A percentile compares a stretch with the other conserved stretches of the same genome.
Conservation (phyloP, 1,140 invertebrate species). For the Phortica variegata region DNA sequence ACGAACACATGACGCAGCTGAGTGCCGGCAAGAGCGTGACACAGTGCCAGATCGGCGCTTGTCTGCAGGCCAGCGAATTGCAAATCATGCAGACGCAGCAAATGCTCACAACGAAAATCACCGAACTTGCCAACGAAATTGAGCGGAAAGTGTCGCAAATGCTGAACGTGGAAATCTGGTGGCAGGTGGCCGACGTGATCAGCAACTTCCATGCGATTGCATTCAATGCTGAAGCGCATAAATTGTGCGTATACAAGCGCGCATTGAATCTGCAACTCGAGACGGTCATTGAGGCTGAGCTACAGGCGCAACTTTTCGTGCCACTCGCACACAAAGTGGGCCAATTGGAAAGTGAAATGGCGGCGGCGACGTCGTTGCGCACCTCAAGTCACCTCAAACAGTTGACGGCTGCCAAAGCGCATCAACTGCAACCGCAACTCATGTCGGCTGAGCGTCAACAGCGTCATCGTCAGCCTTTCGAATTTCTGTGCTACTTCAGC, state of each 20-base stretch:
- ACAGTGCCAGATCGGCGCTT: slow-evolving; percentile 73
- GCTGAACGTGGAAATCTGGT: slow-evolving; percentile 89
- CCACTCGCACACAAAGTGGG: slow-evolving; percentile 85
- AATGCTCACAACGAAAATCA: slow-evolving; percentile 91
- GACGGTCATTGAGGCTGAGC: slow-evolving; percentile 77
- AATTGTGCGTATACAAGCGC: slow-evolving; percentile 88
- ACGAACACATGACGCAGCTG: slow-evolving; percentile 66
- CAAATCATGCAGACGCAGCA: slow-evolving; percentile 79
- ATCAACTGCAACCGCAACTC: slow-evolving; percentile 75
- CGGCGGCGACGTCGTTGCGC: too few relatives aligned
- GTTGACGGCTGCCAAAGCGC: too few relatives aligned
- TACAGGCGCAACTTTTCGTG: slow-evolving; percentile 79
- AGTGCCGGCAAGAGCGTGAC: slow-evolving; percentile 63
- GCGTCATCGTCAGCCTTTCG: slow-evolving; percentile 75
- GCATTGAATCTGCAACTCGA: slow-evolving; percentile 90
- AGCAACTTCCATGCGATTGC: slow-evolving; percentile 91
- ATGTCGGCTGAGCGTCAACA: slow-evolving; percentile 66
- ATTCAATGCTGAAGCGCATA: slow-evolving; percentile 76
- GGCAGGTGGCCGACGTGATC: slow-evolving; percentile 79
- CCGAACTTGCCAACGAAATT: slow-evolving; percentile 88
- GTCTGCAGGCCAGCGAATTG: slow-evolving; percentile 78
- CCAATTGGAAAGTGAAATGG: slow-evolving; percentile 86
- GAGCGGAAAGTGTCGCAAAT: slow-evolving; percentile 83
- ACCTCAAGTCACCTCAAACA: too few relatives aligned
- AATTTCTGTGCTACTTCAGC: slow-evolving; percentile 85